Evolutionary conservation across 2,113 vertebrate species (phyloP).

Genomic region (Pseudorasbora parva): DNA sequence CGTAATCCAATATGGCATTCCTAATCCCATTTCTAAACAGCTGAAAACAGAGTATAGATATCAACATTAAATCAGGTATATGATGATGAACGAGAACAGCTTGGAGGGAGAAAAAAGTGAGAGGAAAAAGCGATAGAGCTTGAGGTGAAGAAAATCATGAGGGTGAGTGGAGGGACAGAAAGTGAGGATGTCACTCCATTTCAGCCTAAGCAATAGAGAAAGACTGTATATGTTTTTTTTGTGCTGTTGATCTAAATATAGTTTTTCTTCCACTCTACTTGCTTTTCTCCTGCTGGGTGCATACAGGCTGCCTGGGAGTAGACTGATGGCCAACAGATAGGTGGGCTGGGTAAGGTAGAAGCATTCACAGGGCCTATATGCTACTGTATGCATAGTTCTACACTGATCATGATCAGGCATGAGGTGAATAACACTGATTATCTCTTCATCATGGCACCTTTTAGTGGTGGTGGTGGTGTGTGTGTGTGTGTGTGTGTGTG

Average conservation of each 20-base stretch:
- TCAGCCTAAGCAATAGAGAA: conserved; percentile 53
- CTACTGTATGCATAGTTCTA: neutral
- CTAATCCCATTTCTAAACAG: too few species aligned
- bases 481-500: too few species aligned
- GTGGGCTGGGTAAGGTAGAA: conserved; percentile 50
- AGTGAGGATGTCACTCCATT: conserved; percentile 15
- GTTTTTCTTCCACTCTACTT: conserved; percentile 50
- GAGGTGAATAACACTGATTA: too few species aligned
- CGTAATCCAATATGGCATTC: too few species aligned
- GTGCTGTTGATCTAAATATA: conserved; percentile 70
- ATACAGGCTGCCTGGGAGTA: conserved; percentile 37
- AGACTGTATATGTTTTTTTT: conserved; percentile 49
- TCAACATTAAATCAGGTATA: conserved; percentile 13
- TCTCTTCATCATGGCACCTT: too few species aligned
- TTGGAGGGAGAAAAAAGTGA: conserved; percentile 13
- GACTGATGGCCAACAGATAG: conserved; percentile 51
- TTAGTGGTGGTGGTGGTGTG: too few species aligned
- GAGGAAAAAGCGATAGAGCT: conserved; percentile 26
- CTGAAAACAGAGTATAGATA: neutral
- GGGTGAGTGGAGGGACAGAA: neutral
- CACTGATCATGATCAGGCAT: too few species aligned
- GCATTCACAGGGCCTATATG: neutral
- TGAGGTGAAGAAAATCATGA: conserved; percentile 34
- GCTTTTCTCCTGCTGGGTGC: conserved; percentile 38
- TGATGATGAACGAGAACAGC: conserved; percentile 22